Evolutionary conservation across 2,113 vertebrate species (phyloP), one percentile per base, ranked within the genome.

Genomic region (Gavia stellata): DNA sequence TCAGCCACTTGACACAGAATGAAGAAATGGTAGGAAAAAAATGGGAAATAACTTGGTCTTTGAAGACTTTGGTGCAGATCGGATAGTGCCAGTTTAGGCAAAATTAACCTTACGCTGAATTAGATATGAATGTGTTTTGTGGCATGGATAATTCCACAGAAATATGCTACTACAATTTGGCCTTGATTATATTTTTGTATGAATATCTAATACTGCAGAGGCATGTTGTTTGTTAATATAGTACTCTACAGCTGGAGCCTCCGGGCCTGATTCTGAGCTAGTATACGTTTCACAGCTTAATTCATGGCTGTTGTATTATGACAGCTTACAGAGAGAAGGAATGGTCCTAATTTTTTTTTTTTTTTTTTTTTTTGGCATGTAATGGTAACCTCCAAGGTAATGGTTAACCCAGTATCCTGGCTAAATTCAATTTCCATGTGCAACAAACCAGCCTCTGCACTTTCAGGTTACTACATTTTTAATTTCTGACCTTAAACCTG

Each of bases 171-270:
- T n/a, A 7, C n/a, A n/a, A n/a, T 61, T 86, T 91, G 19, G 19
- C 45, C 53, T 87, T 38, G n/a, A 50, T 78, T 84, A 12, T 45
- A 49, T 78, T 78, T 87, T 29, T 74, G 8, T 56, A 42, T 0
- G 13, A 34, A 80, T 73, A 52, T 13, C 2, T 3, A 45, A 58
- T 12, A 62, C 4, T 0, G 0, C 40, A 71, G 45, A 70, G 16
- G 36, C 49, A 21, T 4, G 1, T n/a, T 58, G 9, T 58, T 70
- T n/a, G 1, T 67, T 63, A n/a, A 61, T 1, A 6, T 34, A 34
- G 25, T 36, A 21, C 3, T 53, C 29, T 62, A 6, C 8, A 19
- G 14, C 44, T 91, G 38, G 55, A 74, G 5, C 2, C 29, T 53
- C 12, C 1, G 3, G 33, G 9, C 18, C 75, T 45, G 13, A 40